Evolutionary conservation across 2,797 vertebrate species (phyloP), one percentile per base, ranked within the genome.

Genomic region (Rhabdomys pumilio): DNA sequence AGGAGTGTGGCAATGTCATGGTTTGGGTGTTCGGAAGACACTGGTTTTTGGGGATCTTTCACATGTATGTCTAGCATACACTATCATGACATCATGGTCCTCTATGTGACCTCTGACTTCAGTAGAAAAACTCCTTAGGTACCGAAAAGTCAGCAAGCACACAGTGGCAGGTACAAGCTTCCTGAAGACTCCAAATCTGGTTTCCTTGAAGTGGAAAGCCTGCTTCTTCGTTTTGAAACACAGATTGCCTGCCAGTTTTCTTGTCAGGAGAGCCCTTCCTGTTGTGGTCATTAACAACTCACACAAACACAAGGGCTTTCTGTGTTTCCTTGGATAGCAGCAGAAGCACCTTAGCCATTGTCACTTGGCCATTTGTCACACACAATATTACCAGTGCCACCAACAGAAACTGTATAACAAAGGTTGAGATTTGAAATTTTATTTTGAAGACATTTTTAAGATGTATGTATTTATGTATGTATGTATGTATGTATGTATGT

Each of bases 151-250:
- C 93, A 34, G 81, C 53, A 75, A 83, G 31, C 73, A 89, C 67
- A 12, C 13, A 17, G 77, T 72, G 75, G 63, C 50, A 87, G 73
- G 80, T 24, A 83, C 0, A 17, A 79, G 34, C 41, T 94, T 92
- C 44, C 92, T 87, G 72, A 96, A 92, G 94, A 63, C 88, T 77
- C 53, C 19, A 67, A 34, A 67, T 90, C 59, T 65, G 34, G 81
- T 96, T 87, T 91, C 93, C 53, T 83, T 20, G 13, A 92, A 95
- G 83, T n/a, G 11, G 63, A 50, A 84, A 44, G 57, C 38, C 91
- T 63, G 17, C 50, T 67, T 93, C 19, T 61, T 59, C 47, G 17
- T 89, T 95, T 96, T 63, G 69, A 75, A 86, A 80, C 47, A 89
- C 29, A 67, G 61, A 87, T 61, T 88, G 24, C 38, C 59, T 93